Evolutionary conservation across 2,113 vertebrate genomes (phyloP), one percentile per base, ranked within the genome.

Genomic region (Equus przewalskii): DNA sequence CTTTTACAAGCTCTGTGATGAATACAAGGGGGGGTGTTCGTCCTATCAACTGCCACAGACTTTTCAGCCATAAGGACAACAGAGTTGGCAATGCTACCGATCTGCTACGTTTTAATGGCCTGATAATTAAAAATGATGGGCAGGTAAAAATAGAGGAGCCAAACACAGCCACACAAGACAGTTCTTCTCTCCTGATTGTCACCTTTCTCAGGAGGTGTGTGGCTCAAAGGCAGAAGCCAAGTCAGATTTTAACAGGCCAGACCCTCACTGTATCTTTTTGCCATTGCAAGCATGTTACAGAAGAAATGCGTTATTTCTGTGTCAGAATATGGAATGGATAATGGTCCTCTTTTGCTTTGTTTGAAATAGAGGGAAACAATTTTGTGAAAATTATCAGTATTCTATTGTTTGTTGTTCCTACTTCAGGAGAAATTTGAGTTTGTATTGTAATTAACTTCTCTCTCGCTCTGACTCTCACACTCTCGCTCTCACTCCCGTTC

Each of bases 101-200:
- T 95, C 95, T 95, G 97, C 98, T 97, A 96, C 97, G 96, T 98
- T 97, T 96, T 98, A 97, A 98, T 98, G 97, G 97, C 96, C 97
- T 95, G 96, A 94, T 98, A 98, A 98, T 99, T 98, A 97, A 96
- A 98, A 98, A 96, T 96, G 97, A 98, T 98, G 97, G 22, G 64
- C 97, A 98, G 89, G 96, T 22, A 83, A 98, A 98, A 60, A 89
- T 96, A 97, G 97, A 97, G 51, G 92, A 86, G 91, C 49, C 41
- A 62, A 95, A 70, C 78, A 94, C 70, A 95, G 98, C 93, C 87
- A 16, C 65, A 4, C 95, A 46, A 93, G 72, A 94, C 91, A 64
- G 58, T 69, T 86, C 96, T 83, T 56, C n/a, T 95, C 84, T 92
- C 83, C 78, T 56, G 84, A 87, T 41, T 95, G 79, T 70, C 93